A percentile compares a stretch with the other conserved stretches of the same genome.
Evolutionary conservation across 2,797 vertebrate species (phyloP).

Genomic region (Centropyge bicolor): DNA sequence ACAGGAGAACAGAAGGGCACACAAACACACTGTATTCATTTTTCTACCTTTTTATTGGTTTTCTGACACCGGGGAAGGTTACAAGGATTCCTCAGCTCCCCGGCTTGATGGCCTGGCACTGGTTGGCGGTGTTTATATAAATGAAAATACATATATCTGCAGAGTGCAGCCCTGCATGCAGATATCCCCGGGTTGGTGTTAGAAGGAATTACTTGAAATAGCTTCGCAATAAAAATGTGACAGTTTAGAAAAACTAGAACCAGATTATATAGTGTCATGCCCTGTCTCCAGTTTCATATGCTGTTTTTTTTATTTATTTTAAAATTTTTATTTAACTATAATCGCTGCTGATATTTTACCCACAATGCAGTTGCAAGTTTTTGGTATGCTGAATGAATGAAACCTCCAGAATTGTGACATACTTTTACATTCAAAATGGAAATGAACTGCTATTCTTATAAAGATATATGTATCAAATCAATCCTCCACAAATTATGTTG

Average conservation of each 20-base stretch:
- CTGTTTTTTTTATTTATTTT: slow-evolving; percentile 6
- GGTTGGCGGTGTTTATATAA: slow-evolving; percentile 65
- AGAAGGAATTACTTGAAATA: slow-evolving; percentile 66
- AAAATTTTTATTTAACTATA: too few species aligned
- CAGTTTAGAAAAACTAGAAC: slow-evolving; percentile 55
- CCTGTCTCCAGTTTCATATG: slow-evolving; percentile 34
- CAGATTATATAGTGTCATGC: slow-evolving; percentile 45
- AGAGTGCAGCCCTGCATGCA: slow-evolving; percentile 67
- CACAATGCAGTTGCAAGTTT: neutral
- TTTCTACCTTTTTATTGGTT: slow-evolving; percentile 76
- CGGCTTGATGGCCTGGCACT: slow-evolving; percentile 64
- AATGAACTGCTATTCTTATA: neutral
- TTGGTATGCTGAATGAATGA: neutral
- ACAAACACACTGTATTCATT: slow-evolving; percentile 66
- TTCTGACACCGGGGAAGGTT: slow-evolving; percentile 74
- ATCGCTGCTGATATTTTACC: slow-evolving; percentile 25
- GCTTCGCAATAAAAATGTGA: slow-evolving; percentile 58
- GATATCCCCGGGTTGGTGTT: slow-evolving; percentile 58
- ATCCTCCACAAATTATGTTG: neutral
- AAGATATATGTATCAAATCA: neutral
- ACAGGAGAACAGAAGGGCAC: slow-evolving; percentile 70
- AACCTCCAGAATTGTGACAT: neutral
- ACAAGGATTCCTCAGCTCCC: slow-evolving; percentile 68
- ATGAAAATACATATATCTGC: slow-evolving; percentile 78
- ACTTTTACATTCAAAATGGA: neutral